A percentile compares a stretch with the other conserved stretches of the same genome.
Conservation (phyloP, 1,140 invertebrate genomes). For the Drosophila quadrilineata region DNA sequence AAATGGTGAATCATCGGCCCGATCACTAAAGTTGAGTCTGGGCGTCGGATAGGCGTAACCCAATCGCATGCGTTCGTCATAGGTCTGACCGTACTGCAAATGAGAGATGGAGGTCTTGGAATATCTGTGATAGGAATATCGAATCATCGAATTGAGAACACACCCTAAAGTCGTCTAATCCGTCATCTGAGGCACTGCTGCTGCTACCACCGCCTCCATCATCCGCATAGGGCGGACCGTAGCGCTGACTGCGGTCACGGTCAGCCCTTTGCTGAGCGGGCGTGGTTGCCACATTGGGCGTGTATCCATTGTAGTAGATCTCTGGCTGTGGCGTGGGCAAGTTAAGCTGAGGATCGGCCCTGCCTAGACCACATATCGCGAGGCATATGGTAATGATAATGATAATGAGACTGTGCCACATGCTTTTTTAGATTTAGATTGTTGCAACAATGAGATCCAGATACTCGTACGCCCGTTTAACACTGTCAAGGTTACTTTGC, state of each 20-base stretch:
- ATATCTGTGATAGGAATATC: background rate
- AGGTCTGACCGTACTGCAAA: slow-evolving; percentile 71
- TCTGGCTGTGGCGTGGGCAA: slow-evolving; percentile 81
- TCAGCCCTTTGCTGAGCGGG: slow-evolving; percentile 63
- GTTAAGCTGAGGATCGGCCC: slow-evolving; percentile 82
- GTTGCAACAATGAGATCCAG: slow-evolving; percentile 56
- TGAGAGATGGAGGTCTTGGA: slow-evolving; percentile 3
- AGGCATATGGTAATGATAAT: slow-evolving; percentile 30
- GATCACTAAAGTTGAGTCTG: slow-evolving; percentile 48
- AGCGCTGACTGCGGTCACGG: slow-evolving; percentile 69
- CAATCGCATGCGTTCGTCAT: slow-evolving; percentile 73
- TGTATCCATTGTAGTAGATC: slow-evolving; percentile 68
- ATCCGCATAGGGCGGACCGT: slow-evolving; percentile 72
- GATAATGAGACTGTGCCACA: slow-evolving; percentile 39
- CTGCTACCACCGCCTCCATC: slow-evolving; percentile 16
- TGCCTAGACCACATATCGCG: slow-evolving; percentile 14
- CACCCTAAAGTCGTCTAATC: slow-evolving; percentile 74
- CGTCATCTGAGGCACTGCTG: slow-evolving; percentile 58
- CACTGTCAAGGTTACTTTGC: slow-evolving; percentile 56
- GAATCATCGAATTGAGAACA: slow-evolving; percentile 4
- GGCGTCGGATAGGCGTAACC: slow-evolving; percentile 63
- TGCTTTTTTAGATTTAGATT: slow-evolving; percentile 47
- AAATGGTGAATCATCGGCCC: slow-evolving; percentile 62
- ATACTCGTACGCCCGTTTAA: slow-evolving; percentile 28
- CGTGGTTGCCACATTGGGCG: slow-evolving; percentile 65